Evolutionary conservation across 2,888 invertebrate species (phyloP).

Genomic region (Ethmia dodecea): DNA sequence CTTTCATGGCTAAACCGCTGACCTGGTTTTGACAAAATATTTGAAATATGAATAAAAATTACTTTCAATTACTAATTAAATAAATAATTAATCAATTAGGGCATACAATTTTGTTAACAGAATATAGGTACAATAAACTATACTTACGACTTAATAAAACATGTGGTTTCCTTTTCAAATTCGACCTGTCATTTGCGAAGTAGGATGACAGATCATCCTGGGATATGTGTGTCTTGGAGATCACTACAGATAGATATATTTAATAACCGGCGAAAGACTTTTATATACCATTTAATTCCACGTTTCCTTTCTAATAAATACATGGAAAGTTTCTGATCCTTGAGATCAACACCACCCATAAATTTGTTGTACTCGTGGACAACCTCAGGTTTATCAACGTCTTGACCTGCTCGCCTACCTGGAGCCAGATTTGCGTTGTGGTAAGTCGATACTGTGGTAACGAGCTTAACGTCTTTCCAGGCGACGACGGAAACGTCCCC

Average conservation of each 20-base stretch:
- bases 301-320: slow-evolving; percentile 16
- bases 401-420: slow-evolving; percentile 3
- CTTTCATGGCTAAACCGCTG: too few relatives aligned
- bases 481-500: slow-evolving; percentile 6
- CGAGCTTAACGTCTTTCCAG: slow-evolving; percentile 11
- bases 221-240: too few relatives aligned
- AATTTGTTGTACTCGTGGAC: slow-evolving; percentile 10
- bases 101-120: too few relatives aligned
- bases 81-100: too few relatives aligned
- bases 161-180: too few relatives aligned
- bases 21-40: too few relatives aligned
- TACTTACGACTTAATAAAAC: too few relatives aligned
- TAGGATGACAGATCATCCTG: too few relatives aligned
- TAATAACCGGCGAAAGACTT: slow-evolving; percentile 13
- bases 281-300: slow-evolving; percentile 17
- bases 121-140: too few relatives aligned
- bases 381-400: not conserved
- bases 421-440: slow-evolving; percentile 5
- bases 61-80: too few relatives aligned
- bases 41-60: too few relatives aligned
- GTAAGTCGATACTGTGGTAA: slow-evolving; percentile 11
- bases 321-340: slow-evolving; percentile 16
- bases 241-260: slow-evolving; percentile 8
- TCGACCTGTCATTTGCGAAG: too few relatives aligned
- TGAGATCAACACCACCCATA: slow-evolving; percentile 17